These are phyloP conservation scores for Eilema depressum DNA, from an alignment of 2,888 invertebrate species.

Conservation along the genomic window DNA sequence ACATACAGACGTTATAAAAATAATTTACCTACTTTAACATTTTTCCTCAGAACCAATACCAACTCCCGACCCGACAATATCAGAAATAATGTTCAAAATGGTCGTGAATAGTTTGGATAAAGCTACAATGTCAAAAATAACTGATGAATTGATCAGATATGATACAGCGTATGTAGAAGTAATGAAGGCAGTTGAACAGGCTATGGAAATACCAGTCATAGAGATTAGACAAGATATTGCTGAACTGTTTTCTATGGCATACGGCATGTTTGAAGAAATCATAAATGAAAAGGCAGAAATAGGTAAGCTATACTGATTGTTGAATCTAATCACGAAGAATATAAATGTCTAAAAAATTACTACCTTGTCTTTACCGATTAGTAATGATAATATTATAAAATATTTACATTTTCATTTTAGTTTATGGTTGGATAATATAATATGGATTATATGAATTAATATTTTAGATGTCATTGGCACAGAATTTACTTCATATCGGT, in stretches of 20 bases:
- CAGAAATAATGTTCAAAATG: constrained; percentile 60
- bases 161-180: constrained; percentile 76
- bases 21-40: neutral
- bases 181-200: constrained; percentile 67
- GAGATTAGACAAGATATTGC: constrained; percentile 18
- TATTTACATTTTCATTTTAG: too few species aligned
- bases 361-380: neutral
- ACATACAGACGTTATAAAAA: neutral
- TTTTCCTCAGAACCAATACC: constrained; percentile 63
- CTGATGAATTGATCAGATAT: constrained; percentile 64
- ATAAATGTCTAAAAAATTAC: neutral
- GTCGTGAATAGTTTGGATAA: constrained; percentile 73
- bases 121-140: constrained; percentile 66
- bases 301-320: constrained; percentile 3
- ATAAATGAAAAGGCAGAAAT: constrained; percentile 15
- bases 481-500: neutral
- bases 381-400: neutral
- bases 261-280: constrained; percentile 26
- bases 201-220: constrained; percentile 60
- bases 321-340: neutral
- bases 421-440: too few species aligned
- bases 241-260: neutral
- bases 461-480: too few species aligned
- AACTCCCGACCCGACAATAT: constrained; percentile 69
- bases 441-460: too few species aligned